A percentile compares a stretch with the other conserved stretches of the same genome.
Evolutionary conservation across 2,888 invertebrate species (phyloP).

Genomic region (Pandemis cinnamomeana): DNA sequence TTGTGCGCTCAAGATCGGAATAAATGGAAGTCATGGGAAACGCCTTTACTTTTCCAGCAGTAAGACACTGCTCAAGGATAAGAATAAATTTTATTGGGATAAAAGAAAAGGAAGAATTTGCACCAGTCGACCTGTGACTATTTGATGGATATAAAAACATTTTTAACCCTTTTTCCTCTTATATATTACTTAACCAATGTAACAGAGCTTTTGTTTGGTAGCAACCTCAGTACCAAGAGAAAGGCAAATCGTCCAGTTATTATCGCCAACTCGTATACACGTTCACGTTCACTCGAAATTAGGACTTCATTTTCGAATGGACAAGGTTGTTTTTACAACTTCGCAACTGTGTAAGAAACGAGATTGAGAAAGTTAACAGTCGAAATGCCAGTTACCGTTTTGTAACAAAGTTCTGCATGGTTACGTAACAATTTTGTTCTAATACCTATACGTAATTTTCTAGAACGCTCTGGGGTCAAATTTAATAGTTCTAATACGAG

Average conservation of each 20-base stretch:
- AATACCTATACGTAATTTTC: constrained; percentile 49
- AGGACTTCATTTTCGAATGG: not conserved
- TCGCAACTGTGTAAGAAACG: constrained; percentile 1
- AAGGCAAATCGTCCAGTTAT: not conserved
- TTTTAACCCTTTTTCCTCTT: not conserved
- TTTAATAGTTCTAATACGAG: constrained; percentile 8
- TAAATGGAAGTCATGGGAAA: too few species aligned
- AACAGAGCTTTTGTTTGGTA: not conserved
- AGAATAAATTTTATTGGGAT: too few species aligned
- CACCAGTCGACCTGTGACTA: too few species aligned
- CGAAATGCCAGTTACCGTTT: constrained; percentile 49
- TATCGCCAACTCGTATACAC: not conserved
- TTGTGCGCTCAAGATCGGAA: too few species aligned
- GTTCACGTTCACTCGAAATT: not conserved
- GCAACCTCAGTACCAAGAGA: constrained; percentile 2
- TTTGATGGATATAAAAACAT: not conserved
- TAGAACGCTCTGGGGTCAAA: constrained; percentile 35
- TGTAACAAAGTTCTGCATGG: constrained; percentile 57
- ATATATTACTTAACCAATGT: constrained; percentile 7
- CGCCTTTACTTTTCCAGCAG: too few species aligned
- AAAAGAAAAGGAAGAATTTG: not conserved
- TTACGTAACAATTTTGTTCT: constrained; percentile 57
- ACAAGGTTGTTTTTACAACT: constrained; percentile 7
- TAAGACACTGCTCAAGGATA: too few species aligned
- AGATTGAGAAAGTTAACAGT: not conserved